Evolutionary conservation across 2,888 invertebrate species (phyloP).

Genomic region (Ectemnius cavifrons): DNA sequence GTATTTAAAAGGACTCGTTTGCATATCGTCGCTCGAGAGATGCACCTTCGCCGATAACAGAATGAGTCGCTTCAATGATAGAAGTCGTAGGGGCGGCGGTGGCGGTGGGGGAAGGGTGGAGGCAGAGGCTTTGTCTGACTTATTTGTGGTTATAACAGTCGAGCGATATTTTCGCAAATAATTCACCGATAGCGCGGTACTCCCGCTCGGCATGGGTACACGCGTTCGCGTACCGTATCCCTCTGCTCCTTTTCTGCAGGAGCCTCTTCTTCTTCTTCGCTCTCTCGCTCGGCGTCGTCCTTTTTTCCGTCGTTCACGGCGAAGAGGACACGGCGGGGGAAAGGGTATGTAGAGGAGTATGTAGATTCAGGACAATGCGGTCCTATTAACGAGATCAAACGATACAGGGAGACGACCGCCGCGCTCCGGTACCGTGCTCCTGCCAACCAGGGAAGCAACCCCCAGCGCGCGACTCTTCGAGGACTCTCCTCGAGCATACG

Average conservation of each 20-base stretch:
- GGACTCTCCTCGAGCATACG: constrained; percentile 1
- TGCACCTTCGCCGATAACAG: background rate
- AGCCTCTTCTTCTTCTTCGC: constrained; percentile 18
- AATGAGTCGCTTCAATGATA: constrained; percentile 1
- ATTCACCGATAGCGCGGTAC: constrained; percentile 41
- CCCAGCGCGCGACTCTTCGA: constrained; percentile 1
- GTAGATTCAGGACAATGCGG: constrained; percentile 71
- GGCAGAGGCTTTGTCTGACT: background rate
- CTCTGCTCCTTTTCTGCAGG: constrained; percentile 19
- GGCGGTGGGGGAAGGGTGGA: background rate
- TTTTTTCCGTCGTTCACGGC: constrained; percentile 25
- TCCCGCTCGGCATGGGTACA: constrained; percentile 35
- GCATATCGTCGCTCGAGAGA: constrained; percentile 2
- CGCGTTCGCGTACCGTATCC: constrained; percentile 49
- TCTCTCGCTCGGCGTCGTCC: constrained; percentile 10
- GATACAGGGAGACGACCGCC: constrained; percentile 70
- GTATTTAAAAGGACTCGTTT: background rate
- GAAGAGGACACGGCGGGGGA: constrained; percentile 54
- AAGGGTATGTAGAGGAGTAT: constrained; percentile 63
- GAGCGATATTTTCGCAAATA: constrained; percentile 34
- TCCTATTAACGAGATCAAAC: constrained; percentile 74
- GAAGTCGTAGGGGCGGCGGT: too few species aligned
- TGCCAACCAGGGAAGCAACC: constrained; percentile 63
- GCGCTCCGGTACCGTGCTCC: constrained; percentile 64
- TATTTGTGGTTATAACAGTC: background rate